Percentiles rank a stretch among this genome's conserved stretches.
Conservation (phyloP, 2,113 vertebrate genomes). For the Lampris incognitus region DNA sequence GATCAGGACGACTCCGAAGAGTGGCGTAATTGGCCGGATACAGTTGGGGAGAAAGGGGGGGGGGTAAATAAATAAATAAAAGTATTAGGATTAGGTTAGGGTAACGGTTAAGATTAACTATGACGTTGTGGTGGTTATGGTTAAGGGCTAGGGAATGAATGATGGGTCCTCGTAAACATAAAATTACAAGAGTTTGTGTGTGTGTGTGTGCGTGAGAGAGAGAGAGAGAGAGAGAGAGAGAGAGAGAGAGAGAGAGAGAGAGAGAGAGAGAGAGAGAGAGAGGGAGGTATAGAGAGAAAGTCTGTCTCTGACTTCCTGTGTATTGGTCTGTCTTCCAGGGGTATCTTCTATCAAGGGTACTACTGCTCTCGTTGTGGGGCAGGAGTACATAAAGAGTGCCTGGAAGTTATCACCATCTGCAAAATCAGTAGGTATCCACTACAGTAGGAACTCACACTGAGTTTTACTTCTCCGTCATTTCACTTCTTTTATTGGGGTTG, state of each 20-base stretch:
- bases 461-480: neutral
- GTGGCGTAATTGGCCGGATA: no score
- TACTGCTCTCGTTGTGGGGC: constrained; percentile 92
- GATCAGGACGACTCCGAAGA: no score
- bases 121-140: no score
- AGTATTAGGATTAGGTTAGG: no score
- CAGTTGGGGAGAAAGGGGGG: no score
- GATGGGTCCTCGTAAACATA: neutral
- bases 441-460: neutral
- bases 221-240: no score
- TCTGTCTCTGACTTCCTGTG: no score
- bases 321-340: constrained; percentile 76
- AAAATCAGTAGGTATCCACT: constrained; percentile 89
- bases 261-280: no score
- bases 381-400: constrained; percentile 96
- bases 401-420: constrained; percentile 95
- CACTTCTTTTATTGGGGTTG: neutral
- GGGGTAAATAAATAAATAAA: no score
- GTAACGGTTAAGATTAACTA: no score
- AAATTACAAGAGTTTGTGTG: neutral
- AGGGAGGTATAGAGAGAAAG: no score
- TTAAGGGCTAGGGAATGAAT: neutral
- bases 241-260: no score
- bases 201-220: constrained; percentile 27
- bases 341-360: constrained; percentile 98